Percentiles rank a stretch among this genome's conserved stretches.
These are phyloP conservation scores for Entomobrya multifasciata DNA, from an alignment of 2,888 invertebrate species.

Conservation along the genomic window DNA sequence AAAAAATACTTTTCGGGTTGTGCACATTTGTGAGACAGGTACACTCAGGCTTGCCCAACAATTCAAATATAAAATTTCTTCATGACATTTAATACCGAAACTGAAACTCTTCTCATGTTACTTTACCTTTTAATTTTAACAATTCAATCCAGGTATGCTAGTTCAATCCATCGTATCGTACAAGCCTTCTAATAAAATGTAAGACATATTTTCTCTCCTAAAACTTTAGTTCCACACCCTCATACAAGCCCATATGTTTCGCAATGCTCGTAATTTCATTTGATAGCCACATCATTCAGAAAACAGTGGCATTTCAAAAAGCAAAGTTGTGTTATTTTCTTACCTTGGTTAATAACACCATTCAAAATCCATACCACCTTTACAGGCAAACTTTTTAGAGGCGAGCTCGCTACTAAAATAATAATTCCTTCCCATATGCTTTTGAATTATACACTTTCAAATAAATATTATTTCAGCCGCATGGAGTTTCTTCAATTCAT, in stretches of 20 bases:
- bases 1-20: too few relatives aligned
- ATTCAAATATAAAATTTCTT: too few relatives aligned
- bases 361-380: background rate
- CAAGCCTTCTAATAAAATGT: too few relatives aligned
- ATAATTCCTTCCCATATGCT: background rate
- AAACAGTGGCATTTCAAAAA: background rate
- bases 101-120: too few relatives aligned
- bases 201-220: too few relatives aligned
- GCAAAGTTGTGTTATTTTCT: background rate
- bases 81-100: too few relatives aligned
- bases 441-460: slow-evolving; percentile 5
- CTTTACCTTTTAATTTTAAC: too few relatives aligned
- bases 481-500: background rate
- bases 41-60: too few relatives aligned
- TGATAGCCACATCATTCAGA: background rate
- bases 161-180: too few relatives aligned
- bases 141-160: background rate
- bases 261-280: background rate
- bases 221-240: background rate
- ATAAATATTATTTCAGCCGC: background rate
- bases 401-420: too few relatives aligned
- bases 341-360: background rate
- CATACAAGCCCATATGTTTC: background rate
- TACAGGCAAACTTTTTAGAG: slow-evolving; percentile 2
- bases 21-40: too few relatives aligned